Base-by-base conservation (phyloP, 2,797 vertebrate genomes). In the Ctenosaura bakeri region DNA sequence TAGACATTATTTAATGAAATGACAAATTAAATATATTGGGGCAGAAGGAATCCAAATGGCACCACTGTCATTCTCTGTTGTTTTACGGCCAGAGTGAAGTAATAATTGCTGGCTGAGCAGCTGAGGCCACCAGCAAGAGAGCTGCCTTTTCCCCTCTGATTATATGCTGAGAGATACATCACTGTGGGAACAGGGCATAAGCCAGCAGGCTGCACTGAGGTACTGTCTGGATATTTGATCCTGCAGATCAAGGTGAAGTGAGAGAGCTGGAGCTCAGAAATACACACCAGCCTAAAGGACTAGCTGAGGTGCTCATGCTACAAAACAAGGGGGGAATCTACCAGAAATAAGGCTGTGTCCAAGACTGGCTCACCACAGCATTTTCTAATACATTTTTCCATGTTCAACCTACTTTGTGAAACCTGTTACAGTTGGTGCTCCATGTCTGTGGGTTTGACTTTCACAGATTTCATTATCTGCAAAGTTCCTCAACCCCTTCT, bases 51-150 rank as follows among this genome's bases (percentile, higher is more conserved):
- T 2, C 46, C 42, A 42, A 52, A 73, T 20, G 14, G 64, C 50
- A 29, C 24, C 38, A 52, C 24, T 35, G 32, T 85, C 74, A 85
- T n/a, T 42, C 73, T 29, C 18, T 26, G 46, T 78, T 84, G 74
- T 85, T 79, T 85, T 85, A 69, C 50, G 52, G 35, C 59, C 76
- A 54, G 64, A 85, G 59, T 35, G 81, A 69, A 66, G 24, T 52
- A 66, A 77, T 84, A 56, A 54, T 38, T 77, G 46, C 42, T n/a
- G 13, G 56, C 22, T 32, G n/a, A 78, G 74, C 76, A 89, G 82
- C 46, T 89, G 74, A 76, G 59, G n/a, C 42, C 16, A 54, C 32
- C 35, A 66, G 88, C 29, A 62, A 29, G 32, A 89, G 8, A 66
- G n/a, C 56, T 66, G 56, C 5, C 83, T 35, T n/a, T 32, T 64